phyloP scores from a whole-genome alignment of 2,888 invertebrate species.

The Cerceris ruficornis region DNA sequence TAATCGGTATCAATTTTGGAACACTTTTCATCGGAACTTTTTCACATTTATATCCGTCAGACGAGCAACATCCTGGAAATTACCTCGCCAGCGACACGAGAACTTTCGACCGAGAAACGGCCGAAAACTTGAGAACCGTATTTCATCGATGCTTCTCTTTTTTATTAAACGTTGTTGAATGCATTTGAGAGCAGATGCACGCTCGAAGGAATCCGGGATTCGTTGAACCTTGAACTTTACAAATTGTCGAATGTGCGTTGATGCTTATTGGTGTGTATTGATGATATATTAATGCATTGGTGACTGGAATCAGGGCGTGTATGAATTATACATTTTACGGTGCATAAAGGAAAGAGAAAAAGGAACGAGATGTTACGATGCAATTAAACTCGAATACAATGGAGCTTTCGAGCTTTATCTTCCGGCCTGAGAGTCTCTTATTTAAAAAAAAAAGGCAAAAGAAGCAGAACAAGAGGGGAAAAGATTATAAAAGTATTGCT shows the following conservation, averaged over 20 bases:
- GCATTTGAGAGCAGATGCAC: not conserved
- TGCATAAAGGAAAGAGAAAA: slow-evolving; percentile 10
- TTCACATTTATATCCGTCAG: slow-evolving; percentile 16
- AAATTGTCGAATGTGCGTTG: not conserved
- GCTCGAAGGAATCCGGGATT: too few relatives aligned
- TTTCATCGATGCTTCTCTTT: not conserved
- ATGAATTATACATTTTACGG: slow-evolving; percentile 1
- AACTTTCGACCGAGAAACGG: not conserved
- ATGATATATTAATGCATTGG: not conserved
- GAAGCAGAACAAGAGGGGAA: not conserved
- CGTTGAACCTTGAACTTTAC: not conserved
- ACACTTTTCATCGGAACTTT: not conserved
- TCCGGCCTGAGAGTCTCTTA: not conserved
- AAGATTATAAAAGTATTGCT: not conserved
- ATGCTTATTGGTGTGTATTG: not conserved
- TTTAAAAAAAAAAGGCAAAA: not conserved
- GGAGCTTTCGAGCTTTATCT: slow-evolving; percentile 9
- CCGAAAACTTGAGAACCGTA: not conserved
- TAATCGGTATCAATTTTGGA: slow-evolving; percentile 2
- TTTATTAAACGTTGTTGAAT: not conserved
- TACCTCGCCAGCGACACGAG: slow-evolving; percentile 5
- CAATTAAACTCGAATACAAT: slow-evolving; percentile 21
- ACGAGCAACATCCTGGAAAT: slow-evolving; percentile 15
- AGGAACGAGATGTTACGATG: slow-evolving; percentile 19
- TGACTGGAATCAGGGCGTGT: not conserved